These are phyloP conservation scores for Odontothrips loti DNA, from an alignment of 2,888 invertebrate genomes.

Conservation along the genomic window DNA sequence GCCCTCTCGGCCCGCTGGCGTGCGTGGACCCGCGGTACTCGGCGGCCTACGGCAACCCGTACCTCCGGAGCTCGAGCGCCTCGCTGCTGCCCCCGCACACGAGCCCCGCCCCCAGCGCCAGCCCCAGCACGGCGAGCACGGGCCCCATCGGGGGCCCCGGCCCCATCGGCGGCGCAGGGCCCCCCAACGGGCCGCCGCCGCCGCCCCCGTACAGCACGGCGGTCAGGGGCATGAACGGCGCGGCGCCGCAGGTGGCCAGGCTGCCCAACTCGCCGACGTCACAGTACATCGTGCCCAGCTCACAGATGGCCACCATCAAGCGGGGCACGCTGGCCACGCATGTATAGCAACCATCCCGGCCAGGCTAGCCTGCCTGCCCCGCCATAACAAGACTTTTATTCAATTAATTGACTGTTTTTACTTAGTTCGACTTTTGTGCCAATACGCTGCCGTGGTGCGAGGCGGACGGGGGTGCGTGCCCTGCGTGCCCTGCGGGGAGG, in stretches of 20 bases:
- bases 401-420: neutral
- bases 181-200: conserved; percentile 39
- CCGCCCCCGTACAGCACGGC: conserved; percentile 41
- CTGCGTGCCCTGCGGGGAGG: neutral
- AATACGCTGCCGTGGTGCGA: neutral
- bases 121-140: conserved; percentile 54
- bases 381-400: neutral
- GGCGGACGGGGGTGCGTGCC: neutral
- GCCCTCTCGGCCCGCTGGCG: conserved; percentile 44
- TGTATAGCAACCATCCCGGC: conserved; percentile 50
- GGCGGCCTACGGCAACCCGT: conserved; percentile 86
- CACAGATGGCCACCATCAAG: conserved; percentile 57
- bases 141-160: conserved; percentile 58
- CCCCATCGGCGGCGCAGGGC: conserved; percentile 57
- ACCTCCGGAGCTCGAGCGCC: conserved; percentile 65
- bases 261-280: conserved; percentile 51
- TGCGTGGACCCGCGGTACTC: conserved; percentile 78
- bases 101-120: conserved; percentile 46
- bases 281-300: conserved; percentile 56
- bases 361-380: neutral
- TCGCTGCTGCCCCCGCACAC: conserved; percentile 45
- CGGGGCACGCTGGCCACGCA: conserved; percentile 63
- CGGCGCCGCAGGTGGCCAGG: conserved; percentile 54
- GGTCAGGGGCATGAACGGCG: conserved; percentile 46
- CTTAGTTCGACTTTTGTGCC: neutral